Evolutionary conservation across 1,140 invertebrate species (phyloP).

Genomic region (Phenacoccus solenopsis): DNA sequence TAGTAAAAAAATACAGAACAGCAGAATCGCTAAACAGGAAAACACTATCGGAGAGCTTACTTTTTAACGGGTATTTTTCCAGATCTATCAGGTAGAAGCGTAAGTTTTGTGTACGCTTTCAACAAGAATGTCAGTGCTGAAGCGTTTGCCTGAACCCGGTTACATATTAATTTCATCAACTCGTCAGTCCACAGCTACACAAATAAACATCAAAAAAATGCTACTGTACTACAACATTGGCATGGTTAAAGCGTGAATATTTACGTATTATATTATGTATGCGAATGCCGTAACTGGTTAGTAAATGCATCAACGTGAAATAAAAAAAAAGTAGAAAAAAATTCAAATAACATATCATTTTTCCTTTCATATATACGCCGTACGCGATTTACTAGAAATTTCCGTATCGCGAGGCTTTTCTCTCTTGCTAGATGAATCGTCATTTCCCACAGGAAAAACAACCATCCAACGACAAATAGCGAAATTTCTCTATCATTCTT

Average conservation of each 20-base stretch:
- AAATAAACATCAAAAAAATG: constrained; percentile 9
- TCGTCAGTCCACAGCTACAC: constrained; percentile 15
- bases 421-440: too few relatives aligned
- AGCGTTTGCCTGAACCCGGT: constrained; percentile 15
- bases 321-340: too few relatives aligned
- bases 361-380: too few relatives aligned
- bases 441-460: too few relatives aligned
- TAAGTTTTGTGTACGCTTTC: constrained; percentile 16
- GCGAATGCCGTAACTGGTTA: background rate
- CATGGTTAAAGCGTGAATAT: background rate
- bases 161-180: constrained; percentile 18
- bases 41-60: background rate
- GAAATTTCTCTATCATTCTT: too few relatives aligned
- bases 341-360: too few relatives aligned
- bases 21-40: background rate
- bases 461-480: too few relatives aligned
- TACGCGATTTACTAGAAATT: too few relatives aligned
- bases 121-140: constrained; percentile 17
- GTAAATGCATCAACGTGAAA: too few relatives aligned
- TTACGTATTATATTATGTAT: background rate
- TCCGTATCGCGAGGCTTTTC: too few relatives aligned
- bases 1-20: background rate
- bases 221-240: background rate
- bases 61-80: constrained; percentile 15
- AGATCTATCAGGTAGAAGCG: constrained; percentile 2